A percentile compares a stretch with the other conserved stretches of the same genome.
Conservation (phyloP, 2,113 vertebrate genomes). For the Epinephelus cyanopodus region DNA sequence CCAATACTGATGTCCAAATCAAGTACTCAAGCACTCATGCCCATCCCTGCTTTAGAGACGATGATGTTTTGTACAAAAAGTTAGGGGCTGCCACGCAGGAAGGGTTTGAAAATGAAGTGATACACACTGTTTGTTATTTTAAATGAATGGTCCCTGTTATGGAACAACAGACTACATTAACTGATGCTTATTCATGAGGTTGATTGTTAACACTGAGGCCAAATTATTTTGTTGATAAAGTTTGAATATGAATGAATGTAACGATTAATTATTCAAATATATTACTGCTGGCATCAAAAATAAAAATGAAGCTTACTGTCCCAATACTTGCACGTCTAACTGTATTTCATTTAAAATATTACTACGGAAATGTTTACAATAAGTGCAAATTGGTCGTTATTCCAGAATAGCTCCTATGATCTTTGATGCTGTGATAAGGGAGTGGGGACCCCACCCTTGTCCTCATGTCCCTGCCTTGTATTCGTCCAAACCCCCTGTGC, state of each 20-base stretch:
- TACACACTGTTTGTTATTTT: background rate
- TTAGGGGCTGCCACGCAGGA: background rate
- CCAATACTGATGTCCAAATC: too few species aligned
- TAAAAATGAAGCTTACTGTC: constrained; percentile 35
- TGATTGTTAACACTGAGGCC: background rate
- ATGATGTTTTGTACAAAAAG: background rate
- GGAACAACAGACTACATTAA: constrained; percentile 1
- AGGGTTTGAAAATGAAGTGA: background rate
- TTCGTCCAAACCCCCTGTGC: constrained; percentile 47
- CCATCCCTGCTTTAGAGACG: background rate
- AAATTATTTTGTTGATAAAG: background rate
- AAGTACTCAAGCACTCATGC: too few species aligned
- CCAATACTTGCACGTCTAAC: constrained; percentile 60
- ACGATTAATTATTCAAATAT: constrained; percentile 18
- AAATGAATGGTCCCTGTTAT: constrained; percentile 16
- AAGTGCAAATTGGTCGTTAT: constrained; percentile 89
- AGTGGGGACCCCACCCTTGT: constrained; percentile 1
- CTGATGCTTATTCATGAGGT: background rate
- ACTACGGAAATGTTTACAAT: constrained; percentile 82
- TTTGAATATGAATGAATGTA: background rate
- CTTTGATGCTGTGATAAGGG: constrained; percentile 49
- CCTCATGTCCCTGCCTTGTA: constrained; percentile 41
- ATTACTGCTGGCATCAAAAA: constrained; percentile 35
- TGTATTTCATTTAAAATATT: constrained; percentile 78
- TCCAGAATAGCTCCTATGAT: constrained; percentile 68